These are phyloP conservation scores for Cataglyphis hispanica DNA, from an alignment of 1,140 invertebrate genomes.

Conservation along the genomic window DNA sequence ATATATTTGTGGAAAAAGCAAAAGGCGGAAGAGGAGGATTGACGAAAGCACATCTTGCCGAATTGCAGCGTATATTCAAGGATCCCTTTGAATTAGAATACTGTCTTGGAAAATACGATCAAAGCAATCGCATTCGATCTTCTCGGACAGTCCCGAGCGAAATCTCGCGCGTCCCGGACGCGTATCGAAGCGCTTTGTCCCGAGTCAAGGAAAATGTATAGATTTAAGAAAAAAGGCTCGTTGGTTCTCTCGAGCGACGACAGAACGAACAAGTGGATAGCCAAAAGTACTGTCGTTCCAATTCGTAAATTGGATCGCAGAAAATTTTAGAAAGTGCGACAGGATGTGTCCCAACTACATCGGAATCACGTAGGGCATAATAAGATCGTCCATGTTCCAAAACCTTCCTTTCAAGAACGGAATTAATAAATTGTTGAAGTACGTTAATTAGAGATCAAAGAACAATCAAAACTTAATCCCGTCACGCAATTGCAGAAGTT, in stretches of 20 bases:
- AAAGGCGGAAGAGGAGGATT: slow-evolving; percentile 12
- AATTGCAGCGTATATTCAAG: slow-evolving; percentile 37
- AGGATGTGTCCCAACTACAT: slow-evolving; percentile 2
- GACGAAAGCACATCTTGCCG: slow-evolving; percentile 30
- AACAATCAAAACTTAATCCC: slow-evolving; percentile 21
- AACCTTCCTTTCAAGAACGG: neutral
- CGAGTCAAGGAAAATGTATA: neutral
- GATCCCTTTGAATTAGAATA: slow-evolving; percentile 47
- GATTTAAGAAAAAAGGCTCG: slow-evolving; percentile 17
- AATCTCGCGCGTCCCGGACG: slow-evolving; percentile 16
- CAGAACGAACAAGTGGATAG: slow-evolving; percentile 33
- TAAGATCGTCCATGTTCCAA: neutral
- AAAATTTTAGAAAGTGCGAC: slow-evolving; percentile 37
- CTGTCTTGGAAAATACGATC: slow-evolving; percentile 43
- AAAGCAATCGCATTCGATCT: slow-evolving; percentile 44
- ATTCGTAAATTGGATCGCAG: slow-evolving; percentile 71
- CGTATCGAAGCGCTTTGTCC: slow-evolving; percentile 20
- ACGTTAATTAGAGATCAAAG: neutral
- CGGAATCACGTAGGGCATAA: neutral
- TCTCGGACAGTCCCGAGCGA: neutral
- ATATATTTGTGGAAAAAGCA: slow-evolving; percentile 4
- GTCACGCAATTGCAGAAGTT: neutral
- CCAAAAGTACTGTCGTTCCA: slow-evolving; percentile 48
- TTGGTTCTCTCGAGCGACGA: slow-evolving; percentile 4
- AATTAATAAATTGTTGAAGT: slow-evolving; percentile 41